A percentile compares a stretch with the other conserved stretches of the same genome.
These are phyloP conservation scores for Mesorhabditis belari DNA, from an alignment of 2,888 invertebrate genomes.

Conservation along the genomic window DNA sequence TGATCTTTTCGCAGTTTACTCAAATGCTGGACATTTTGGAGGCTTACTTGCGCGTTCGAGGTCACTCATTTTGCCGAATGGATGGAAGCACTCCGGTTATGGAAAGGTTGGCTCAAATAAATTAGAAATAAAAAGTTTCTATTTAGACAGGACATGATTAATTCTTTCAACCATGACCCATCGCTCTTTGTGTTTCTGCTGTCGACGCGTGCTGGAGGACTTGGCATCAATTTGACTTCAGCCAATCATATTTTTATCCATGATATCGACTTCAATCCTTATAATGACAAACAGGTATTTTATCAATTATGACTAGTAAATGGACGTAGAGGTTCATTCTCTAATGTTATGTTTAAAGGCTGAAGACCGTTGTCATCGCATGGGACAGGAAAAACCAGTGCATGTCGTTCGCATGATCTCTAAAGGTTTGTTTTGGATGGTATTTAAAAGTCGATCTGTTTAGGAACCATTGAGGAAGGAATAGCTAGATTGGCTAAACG, in stretches of 20 bases:
- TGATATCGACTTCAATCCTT: constrained; percentile 95
- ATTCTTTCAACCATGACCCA: constrained; percentile 69
- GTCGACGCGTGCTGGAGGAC: constrained; percentile 72
- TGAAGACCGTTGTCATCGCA: constrained; percentile 64
- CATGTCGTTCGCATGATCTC: constrained; percentile 76
- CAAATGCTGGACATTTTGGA: constrained; percentile 88
- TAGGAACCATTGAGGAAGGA: constrained; percentile 65
- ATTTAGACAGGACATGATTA: constrained; percentile 78
- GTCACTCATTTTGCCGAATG: constrained; percentile 71
- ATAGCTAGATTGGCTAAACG: constrained; percentile 82
- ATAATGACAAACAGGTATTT: constrained; percentile 84
- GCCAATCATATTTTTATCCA: constrained; percentile 93
- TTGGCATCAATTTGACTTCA: constrained; percentile 85
- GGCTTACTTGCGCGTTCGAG: constrained; percentile 71
- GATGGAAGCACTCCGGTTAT: constrained; percentile 83
- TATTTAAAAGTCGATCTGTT: background rate
- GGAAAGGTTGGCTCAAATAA: constrained; percentile 61
- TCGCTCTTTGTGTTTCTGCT: constrained; percentile 36
- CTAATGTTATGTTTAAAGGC: too few relatives aligned
- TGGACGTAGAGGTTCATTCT: too few relatives aligned
- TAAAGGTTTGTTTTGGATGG: constrained; percentile 64
- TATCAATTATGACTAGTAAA: background rate
- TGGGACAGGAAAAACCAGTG: constrained; percentile 59
- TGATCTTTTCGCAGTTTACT: constrained; percentile 92
- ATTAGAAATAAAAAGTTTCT: background rate